phyloP scores from a whole-genome alignment of 2,797 vertebrate genomes.

The Gallinago nigripennis region DNA sequence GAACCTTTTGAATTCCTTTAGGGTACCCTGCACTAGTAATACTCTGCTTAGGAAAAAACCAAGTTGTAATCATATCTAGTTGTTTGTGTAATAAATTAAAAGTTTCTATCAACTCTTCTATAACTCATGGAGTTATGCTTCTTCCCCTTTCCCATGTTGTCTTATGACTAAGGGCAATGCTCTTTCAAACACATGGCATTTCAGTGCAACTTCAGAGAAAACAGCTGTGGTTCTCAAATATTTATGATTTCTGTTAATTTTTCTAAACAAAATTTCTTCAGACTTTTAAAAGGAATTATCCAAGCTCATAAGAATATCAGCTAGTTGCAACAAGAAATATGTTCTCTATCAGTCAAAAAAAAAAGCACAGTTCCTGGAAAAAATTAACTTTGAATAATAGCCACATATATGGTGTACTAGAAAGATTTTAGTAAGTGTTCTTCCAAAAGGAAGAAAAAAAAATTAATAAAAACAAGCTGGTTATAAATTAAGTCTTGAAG shows the following conservation, averaged over 20 bases:
- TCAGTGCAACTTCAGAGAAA: not conserved
- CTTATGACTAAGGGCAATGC: not conserved
- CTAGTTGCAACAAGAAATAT: not conserved
- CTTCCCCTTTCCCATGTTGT: not conserved
- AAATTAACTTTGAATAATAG: not conserved
- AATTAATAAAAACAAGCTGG: not conserved
- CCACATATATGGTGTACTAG: not conserved
- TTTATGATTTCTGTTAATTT: constrained; percentile 11
- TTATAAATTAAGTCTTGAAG: not conserved
- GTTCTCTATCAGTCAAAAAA: not conserved
- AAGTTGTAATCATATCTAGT: not conserved
- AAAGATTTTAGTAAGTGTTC: not conserved
- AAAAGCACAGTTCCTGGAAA: not conserved
- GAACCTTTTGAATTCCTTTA: not conserved
- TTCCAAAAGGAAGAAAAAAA: not conserved
- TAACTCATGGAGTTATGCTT: not conserved
- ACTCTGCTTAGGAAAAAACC: not conserved
- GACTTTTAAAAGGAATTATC: not conserved
- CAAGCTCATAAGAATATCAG: not conserved
- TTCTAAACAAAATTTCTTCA: constrained; percentile 24
- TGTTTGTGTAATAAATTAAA: not conserved
- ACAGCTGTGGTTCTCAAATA: constrained; percentile 46
- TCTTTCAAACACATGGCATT: not conserved
- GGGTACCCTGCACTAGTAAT: not conserved
- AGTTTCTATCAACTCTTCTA: not conserved